Evolutionary conservation across 2,113 vertebrate genomes (phyloP).

Genomic region (Bagarius yarrelli): DNA sequence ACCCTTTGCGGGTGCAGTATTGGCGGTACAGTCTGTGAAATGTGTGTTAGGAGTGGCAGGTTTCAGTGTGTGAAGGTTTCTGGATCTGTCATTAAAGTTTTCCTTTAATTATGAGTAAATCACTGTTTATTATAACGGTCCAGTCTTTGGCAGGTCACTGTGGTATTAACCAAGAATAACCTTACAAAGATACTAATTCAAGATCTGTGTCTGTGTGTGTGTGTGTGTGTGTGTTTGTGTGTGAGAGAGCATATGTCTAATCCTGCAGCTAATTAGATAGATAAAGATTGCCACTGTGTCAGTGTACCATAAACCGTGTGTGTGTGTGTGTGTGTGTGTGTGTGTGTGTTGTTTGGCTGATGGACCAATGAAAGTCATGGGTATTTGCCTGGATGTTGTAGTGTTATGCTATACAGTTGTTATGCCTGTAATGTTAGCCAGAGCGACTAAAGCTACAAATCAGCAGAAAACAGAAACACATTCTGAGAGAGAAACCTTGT

Average conservation of each 20-base stretch:
- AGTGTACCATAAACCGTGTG: neutral
- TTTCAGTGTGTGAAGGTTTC: too few species aligned
- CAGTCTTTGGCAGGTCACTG: too few species aligned
- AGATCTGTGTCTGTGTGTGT: neutral
- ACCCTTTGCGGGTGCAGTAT: too few species aligned
- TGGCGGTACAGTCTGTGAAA: too few species aligned
- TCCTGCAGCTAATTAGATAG: slow-evolving; percentile 15
- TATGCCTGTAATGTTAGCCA: neutral
- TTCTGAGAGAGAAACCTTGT: slow-evolving; percentile 19
- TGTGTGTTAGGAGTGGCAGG: too few species aligned
- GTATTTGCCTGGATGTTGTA: neutral
- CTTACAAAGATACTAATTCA: neutral
- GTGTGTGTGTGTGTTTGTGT: neutral
- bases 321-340: slow-evolving; percentile 7
- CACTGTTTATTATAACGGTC: too few species aligned
- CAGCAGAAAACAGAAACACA: slow-evolving; percentile 16
- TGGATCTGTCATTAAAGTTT: too few species aligned
- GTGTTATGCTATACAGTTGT: neutral
- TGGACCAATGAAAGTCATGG: neutral
- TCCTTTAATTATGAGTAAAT: too few species aligned
- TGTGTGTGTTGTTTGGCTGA: neutral
- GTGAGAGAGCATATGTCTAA: slow-evolving; percentile 24
- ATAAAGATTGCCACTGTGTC: slow-evolving; percentile 20
- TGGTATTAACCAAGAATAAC: too few species aligned
- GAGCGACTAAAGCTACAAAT: neutral